Evolutionary conservation across 53 echinoderm and acorn worm genomes (phyloP).

Genomic region (Temnopleurus reevesii): DNA sequence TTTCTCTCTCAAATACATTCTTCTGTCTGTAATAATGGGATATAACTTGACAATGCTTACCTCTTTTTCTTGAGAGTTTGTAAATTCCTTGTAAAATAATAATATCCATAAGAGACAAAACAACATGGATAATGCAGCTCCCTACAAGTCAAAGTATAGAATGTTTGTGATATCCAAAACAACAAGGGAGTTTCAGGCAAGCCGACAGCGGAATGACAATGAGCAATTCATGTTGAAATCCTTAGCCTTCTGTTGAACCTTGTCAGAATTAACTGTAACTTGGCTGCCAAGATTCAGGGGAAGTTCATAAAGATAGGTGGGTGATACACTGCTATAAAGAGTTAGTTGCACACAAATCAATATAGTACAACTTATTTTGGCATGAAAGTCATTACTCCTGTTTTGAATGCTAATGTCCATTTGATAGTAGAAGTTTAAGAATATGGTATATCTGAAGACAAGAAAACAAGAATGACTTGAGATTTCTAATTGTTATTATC

Average conservation of each 20-base stretch:
- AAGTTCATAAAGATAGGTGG: background rate
- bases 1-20: too few species aligned
- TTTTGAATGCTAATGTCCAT: too few species aligned
- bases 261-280: background rate
- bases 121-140: background rate
- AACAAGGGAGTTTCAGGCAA: background rate
- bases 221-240: background rate
- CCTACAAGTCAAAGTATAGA: background rate
- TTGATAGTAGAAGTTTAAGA: too few species aligned
- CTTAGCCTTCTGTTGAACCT: background rate
- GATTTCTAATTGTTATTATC: too few species aligned
- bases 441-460: too few species aligned
- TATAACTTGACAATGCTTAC: background rate
- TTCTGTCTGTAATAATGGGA: too few species aligned
- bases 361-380: too few species aligned
- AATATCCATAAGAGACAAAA: conserved; percentile 12
- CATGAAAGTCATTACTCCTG: too few species aligned
- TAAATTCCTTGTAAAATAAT: background rate
- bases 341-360: too few species aligned
- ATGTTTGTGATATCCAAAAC: background rate
- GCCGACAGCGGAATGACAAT: background rate
- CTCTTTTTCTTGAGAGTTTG: background rate
- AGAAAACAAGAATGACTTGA: too few species aligned
- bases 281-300: background rate
- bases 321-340: background rate